Percentiles rank a stretch among this genome's conserved stretches.
These are phyloP conservation scores for Pimpla rufipes DNA, from an alignment of 2,888 invertebrate genomes.

Conservation along the genomic window DNA sequence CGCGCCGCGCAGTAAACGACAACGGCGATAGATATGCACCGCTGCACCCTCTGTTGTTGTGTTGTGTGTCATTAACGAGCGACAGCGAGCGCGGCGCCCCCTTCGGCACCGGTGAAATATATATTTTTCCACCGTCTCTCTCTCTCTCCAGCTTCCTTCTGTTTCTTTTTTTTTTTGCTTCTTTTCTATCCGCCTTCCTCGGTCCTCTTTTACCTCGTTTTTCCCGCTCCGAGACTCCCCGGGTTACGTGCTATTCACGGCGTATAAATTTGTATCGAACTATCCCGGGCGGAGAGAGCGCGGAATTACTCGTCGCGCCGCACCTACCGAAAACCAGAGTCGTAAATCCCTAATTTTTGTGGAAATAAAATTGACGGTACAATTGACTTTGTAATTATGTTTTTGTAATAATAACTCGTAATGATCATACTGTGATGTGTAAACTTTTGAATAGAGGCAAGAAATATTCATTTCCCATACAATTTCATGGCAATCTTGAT, in stretches of 20 bases:
- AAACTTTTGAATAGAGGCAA: no score
- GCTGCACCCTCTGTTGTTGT: constrained; percentile 26
- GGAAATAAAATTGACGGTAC: no score
- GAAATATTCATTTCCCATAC: no score
- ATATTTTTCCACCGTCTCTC: constrained; percentile 30
- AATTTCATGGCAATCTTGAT: no score
- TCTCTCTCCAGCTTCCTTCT: not conserved
- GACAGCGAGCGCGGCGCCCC: constrained; percentile 53
- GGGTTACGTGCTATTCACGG: constrained; percentile 1
- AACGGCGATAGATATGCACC: constrained; percentile 39
- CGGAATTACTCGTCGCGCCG: constrained; percentile 17
- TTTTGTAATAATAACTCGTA: no score
- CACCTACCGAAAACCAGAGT: constrained; percentile 32
- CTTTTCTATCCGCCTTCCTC: constrained; percentile 3
- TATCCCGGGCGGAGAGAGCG: not conserved
- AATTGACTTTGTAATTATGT: no score
- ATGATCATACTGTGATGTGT: no score
- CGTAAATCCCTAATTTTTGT: no score
- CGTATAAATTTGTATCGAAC: constrained; percentile 60
- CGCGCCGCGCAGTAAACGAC: constrained; percentile 20
- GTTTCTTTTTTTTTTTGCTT: not conserved
- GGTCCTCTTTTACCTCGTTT: not conserved
- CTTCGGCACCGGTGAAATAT: constrained; percentile 55
- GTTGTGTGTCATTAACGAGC: constrained; percentile 68
- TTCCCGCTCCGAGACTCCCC: constrained; percentile 41